Evolutionary conservation across 2,888 invertebrate species (phyloP).

Genomic region (Junonia oenone): DNA sequence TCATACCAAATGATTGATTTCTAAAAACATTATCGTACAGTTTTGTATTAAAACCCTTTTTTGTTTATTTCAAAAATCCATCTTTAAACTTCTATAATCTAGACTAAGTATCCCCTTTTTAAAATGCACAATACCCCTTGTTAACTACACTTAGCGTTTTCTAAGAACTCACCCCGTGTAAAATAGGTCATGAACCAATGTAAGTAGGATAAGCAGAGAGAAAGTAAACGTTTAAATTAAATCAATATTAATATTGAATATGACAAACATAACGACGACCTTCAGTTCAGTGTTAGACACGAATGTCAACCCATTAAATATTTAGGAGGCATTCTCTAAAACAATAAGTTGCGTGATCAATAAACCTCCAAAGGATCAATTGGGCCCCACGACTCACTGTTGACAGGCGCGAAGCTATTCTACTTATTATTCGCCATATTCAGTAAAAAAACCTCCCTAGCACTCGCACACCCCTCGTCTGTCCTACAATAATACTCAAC

Average conservation of each 20-base stretch:
- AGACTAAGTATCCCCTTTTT: background rate
- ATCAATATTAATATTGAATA: slow-evolving; percentile 27
- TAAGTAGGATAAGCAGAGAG: slow-evolving; percentile 10
- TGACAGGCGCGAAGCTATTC: slow-evolving; percentile 42
- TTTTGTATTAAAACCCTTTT: no score
- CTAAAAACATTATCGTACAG: background rate
- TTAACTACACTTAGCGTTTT: background rate
- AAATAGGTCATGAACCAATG: slow-evolving; percentile 27
- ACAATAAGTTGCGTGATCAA: slow-evolving; percentile 43
- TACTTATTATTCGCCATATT: slow-evolving; percentile 11
- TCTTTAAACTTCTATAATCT: background rate
- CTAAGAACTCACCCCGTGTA: slow-evolving; percentile 5
- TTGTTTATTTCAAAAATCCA: background rate
- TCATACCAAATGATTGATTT: background rate
- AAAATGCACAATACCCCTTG: background rate
- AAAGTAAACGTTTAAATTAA: slow-evolving; percentile 20
- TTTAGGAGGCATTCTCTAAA: background rate
- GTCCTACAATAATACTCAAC: slow-evolving; percentile 20
- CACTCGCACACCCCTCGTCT: slow-evolving; percentile 20
- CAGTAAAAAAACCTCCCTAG: background rate
- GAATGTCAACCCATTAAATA: slow-evolving; percentile 5
- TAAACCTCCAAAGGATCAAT: slow-evolving; percentile 36
- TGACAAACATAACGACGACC: slow-evolving; percentile 19
- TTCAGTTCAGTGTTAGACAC: slow-evolving; percentile 6
- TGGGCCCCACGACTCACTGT: slow-evolving; percentile 30